Conservation (phyloP, 1,140 invertebrate genomes). For the Atopsyche davidsoni region DNA sequence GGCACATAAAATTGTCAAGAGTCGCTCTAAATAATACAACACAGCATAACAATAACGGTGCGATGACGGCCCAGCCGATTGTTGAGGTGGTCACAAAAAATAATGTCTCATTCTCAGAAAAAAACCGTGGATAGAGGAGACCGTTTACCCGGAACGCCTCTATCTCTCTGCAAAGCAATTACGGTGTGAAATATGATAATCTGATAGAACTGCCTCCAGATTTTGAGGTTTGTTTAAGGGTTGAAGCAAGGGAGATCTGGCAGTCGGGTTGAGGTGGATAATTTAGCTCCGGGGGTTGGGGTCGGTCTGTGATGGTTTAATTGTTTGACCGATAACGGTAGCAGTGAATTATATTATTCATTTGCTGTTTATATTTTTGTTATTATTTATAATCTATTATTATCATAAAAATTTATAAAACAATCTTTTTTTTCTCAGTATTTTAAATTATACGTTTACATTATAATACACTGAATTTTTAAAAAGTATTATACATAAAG, state of each 20-base stretch:
- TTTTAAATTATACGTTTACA: too few relatives aligned
- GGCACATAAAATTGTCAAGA: constrained; percentile 28
- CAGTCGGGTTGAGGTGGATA: constrained; percentile 26
- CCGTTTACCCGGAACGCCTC: constrained; percentile 12
- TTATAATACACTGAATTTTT: too few relatives aligned
- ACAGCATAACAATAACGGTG: constrained; percentile 25
- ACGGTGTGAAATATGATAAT: constrained; percentile 29
- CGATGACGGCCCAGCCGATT: constrained; percentile 21
- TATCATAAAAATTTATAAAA: too few relatives aligned
- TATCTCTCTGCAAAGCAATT: constrained; percentile 31
- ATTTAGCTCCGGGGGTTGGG: constrained; percentile 12
- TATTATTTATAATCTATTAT: too few relatives aligned
- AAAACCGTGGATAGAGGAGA: constrained; percentile 3
- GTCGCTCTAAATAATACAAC: constrained; percentile 24
- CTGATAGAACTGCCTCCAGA: too few relatives aligned
- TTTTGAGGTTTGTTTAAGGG: constrained; percentile 1
- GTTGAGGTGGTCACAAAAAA: constrained; percentile 6
- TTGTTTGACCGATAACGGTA: too few relatives aligned
- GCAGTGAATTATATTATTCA: too few relatives aligned
- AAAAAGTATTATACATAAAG: too few relatives aligned
- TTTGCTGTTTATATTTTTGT: too few relatives aligned
- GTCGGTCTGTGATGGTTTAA: too few relatives aligned
- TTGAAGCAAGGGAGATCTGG: constrained; percentile 11
- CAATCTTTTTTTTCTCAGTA: too few relatives aligned
- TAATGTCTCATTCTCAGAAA: constrained; percentile 11